A percentile compares a stretch with the other conserved stretches of the same genome.
Conservation (phyloP, 2,888 invertebrate genomes). For the Patella pellucida region DNA sequence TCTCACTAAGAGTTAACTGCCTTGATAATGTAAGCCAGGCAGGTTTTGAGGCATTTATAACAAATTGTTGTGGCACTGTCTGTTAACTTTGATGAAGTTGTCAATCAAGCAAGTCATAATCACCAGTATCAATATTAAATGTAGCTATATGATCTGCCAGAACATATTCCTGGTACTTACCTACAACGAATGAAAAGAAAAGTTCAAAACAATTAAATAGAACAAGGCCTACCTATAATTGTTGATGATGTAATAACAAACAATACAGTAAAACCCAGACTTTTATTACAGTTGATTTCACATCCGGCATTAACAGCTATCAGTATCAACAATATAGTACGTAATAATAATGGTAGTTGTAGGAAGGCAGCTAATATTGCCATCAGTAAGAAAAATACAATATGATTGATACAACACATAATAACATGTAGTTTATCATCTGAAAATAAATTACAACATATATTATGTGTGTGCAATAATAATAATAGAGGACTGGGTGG, state of each 20-base stretch:
- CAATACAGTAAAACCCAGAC: constrained; percentile 55
- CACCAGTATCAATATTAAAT: too few species aligned
- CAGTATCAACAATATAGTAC: constrained; percentile 54
- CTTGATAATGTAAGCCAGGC: too few species aligned
- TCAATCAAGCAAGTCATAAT: too few species aligned
- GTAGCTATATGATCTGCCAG: too few species aligned
- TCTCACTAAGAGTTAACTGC: too few species aligned
- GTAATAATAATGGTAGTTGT: constrained; percentile 55
- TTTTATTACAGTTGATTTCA: constrained; percentile 50
- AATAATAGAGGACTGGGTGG: neutral
- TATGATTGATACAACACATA: constrained; percentile 55
- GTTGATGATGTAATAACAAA: constrained; percentile 53
- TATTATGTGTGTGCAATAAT: neutral
- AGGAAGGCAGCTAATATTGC: constrained; percentile 62
- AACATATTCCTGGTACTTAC: too few species aligned
- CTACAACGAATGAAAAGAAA: neutral
- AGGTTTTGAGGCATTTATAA: too few species aligned
- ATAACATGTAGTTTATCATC: constrained; percentile 60
- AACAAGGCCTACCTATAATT: constrained; percentile 42
- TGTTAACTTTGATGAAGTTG: too few species aligned
- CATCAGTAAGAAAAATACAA: constrained; percentile 61
- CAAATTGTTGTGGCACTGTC: too few species aligned
- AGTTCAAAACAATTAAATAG: neutral
- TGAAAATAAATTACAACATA: constrained; percentile 34
- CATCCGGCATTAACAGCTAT: constrained; percentile 60